Percentiles rank a stretch among this genome's conserved stretches.
Evolutionary conservation across 2,888 invertebrate species (phyloP).

Genomic region (Globia sparganii): DNA sequence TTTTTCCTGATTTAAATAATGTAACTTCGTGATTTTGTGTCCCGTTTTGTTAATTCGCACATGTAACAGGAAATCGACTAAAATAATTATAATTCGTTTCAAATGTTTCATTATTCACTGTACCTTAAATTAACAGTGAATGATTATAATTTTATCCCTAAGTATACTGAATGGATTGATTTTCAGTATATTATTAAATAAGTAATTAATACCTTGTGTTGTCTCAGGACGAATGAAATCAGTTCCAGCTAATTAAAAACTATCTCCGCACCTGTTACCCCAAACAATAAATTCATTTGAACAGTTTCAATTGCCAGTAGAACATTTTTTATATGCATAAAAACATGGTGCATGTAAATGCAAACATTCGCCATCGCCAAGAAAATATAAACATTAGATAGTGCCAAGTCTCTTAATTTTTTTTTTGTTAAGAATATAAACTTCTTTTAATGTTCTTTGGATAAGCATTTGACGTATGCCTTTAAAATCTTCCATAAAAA

Average conservation of each 20-base stretch:
- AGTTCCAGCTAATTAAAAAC: not conserved
- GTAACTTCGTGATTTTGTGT: not conserved
- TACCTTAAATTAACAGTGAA: constrained; percentile 11
- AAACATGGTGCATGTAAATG: not conserved
- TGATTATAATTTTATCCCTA: constrained; percentile 32
- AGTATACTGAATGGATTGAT: constrained; percentile 17
- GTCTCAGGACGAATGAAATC: not conserved
- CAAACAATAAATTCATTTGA: not conserved
- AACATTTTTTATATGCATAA: not conserved
- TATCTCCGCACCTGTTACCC: not conserved
- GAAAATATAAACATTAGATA: not conserved
- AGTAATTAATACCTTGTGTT: not conserved
- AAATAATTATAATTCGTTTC: not conserved
- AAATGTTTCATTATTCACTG: constrained; percentile 14
- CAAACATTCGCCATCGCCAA: not conserved
- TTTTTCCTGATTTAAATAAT: constrained; percentile 39
- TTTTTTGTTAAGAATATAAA: not conserved
- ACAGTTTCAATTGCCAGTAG: not conserved
- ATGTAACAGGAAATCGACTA: constrained; percentile 19
- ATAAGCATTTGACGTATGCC: not conserved
- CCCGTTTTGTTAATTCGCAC: not conserved
- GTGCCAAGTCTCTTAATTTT: not conserved
- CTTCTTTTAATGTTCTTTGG: not conserved
- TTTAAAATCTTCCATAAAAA: not conserved
- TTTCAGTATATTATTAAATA: not conserved